A percentile compares a stretch with the other conserved stretches of the same genome.
phyloP scores from a whole-genome alignment of 2,888 invertebrate species.

The Trilocha varians region DNA sequence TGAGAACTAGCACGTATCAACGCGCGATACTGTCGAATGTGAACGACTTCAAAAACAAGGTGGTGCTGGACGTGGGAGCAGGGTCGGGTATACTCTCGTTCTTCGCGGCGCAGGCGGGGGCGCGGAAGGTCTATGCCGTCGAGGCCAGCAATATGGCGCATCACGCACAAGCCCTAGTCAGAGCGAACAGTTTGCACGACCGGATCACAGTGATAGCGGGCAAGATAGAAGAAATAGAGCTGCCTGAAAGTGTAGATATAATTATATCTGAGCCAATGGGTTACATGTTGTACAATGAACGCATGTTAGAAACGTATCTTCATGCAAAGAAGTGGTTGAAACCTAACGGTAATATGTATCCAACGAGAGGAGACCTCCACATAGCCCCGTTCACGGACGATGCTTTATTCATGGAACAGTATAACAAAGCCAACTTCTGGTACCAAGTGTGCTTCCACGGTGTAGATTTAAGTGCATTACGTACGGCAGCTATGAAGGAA shows the following conservation, averaged over 20 bases:
- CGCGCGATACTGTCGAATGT: conserved; percentile 95
- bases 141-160: conserved; percentile 99
- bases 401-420: conserved; percentile 97
- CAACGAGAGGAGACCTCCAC: conserved; percentile 95
- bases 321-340: conserved; percentile 99
- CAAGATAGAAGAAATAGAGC: conserved; percentile 97
- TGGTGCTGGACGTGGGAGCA: conserved; percentile 97
- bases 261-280: conserved; percentile 99
- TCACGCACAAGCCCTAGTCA: conserved; percentile 92
- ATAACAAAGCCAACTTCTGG: conserved; percentile 99
- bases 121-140: conserved; percentile 97
- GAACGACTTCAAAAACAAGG: conserved; percentile 91
- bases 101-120: conserved; percentile 98
- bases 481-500: conserved; percentile 95
- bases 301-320: conserved; percentile 98
- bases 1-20: conserved; percentile 98
- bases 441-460: conserved; percentile 98
- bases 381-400: conserved; percentile 99
- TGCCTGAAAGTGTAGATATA: conserved; percentile 96
- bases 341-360: conserved; percentile 96
- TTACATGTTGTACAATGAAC: conserved; percentile 99
- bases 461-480: conserved; percentile 93
- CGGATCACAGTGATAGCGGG: conserved; percentile 95
- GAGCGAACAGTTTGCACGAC: conserved; percentile 89
- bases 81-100: conserved; percentile 99